Evolutionary conservation across 2,113 vertebrate species (phyloP).

Genomic region (Mustelus asterias): DNA sequence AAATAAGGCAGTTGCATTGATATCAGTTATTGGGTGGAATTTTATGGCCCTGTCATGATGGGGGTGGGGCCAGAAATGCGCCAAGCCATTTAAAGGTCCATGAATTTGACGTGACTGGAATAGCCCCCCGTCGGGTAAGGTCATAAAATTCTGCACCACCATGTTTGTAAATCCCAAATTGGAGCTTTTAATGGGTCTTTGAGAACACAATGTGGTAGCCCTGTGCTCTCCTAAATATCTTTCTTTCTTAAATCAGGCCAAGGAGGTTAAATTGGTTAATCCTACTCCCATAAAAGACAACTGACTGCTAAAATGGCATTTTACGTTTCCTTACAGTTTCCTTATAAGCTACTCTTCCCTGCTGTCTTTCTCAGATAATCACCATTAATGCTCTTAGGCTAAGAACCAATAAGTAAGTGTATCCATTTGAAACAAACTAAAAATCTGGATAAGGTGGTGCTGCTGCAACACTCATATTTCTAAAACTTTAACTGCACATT

Average conservation of each 20-base stretch:
- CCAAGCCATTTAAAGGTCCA: no score
- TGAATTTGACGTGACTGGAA: no score
- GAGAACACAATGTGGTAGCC: not conserved
- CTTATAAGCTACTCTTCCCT: not conserved
- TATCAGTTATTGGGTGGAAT: not conserved
- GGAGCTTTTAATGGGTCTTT: not conserved
- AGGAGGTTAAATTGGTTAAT: not conserved
- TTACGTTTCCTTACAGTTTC: not conserved
- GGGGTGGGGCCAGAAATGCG: no score
- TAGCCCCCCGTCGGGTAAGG: no score
- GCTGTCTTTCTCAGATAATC: not conserved
- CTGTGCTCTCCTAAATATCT: not conserved
- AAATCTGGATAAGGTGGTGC: not conserved
- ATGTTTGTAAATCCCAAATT: not conserved
- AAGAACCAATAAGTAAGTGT: not conserved
- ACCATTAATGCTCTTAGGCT: not conserved
- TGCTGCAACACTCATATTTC: not conserved
- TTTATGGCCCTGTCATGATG: no score
- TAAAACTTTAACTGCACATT: not conserved
- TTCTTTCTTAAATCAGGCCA: not conserved
- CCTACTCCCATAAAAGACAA: not conserved
- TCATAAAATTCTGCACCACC: no score
- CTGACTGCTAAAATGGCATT: not conserved
- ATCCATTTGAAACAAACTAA: not conserved
- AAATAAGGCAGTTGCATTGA: not conserved